These are phyloP conservation scores for Nasua narica DNA, from an alignment of 2,797 vertebrate genomes.

Conservation along the genomic window DNA sequence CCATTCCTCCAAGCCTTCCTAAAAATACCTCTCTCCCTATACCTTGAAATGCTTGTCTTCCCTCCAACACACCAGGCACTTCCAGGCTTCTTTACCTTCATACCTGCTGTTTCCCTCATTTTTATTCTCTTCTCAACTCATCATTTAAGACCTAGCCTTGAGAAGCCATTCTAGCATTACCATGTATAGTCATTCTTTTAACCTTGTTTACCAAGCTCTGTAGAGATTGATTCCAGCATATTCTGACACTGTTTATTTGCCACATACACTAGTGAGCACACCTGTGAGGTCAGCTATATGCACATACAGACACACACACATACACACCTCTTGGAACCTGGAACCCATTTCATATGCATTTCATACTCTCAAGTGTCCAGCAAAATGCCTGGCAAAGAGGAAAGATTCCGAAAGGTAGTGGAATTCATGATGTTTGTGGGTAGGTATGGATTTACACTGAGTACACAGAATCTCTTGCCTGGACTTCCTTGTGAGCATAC, in stretches of 20 bases:
- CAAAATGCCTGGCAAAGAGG: background rate
- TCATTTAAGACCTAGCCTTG: background rate
- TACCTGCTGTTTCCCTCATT: background rate
- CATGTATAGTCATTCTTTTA: background rate
- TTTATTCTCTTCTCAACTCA: background rate
- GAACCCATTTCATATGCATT: background rate
- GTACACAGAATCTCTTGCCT: background rate
- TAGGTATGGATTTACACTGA: background rate
- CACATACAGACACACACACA: background rate
- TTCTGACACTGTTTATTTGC: background rate
- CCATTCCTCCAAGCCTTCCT: background rate
- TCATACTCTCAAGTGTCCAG: background rate
- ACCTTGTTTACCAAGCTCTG: background rate
- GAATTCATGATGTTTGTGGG: background rate
- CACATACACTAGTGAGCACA: background rate
- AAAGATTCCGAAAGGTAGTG: background rate
- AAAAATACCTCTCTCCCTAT: background rate
- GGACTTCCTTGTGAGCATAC: background rate
- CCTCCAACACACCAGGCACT: background rate
- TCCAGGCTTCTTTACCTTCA: background rate
- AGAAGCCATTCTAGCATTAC: background rate
- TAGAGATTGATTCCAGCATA: background rate
- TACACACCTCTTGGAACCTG: background rate
- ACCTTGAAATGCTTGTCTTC: background rate
- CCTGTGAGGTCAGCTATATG: background rate